Percentiles rank a stretch among this genome's conserved stretches.
Conservation (phyloP, 1,140 invertebrate genomes). For the Diplogasteroides magnus region DNA sequence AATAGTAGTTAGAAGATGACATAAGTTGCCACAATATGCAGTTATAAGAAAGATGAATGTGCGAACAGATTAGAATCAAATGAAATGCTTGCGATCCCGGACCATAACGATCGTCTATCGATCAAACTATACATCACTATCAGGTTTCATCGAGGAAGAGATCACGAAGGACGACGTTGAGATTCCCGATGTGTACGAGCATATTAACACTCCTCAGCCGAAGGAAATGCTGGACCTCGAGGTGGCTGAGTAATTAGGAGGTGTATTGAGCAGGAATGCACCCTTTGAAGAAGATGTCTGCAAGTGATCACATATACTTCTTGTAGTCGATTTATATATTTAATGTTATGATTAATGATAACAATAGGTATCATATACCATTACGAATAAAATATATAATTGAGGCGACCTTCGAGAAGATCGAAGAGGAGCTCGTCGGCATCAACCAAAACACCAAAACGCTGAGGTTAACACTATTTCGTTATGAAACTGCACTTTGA, state of each 20-base stretch:
- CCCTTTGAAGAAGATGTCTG: too few relatives aligned
- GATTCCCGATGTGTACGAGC: conserved; percentile 26
- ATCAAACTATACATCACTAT: not conserved
- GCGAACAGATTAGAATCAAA: too few relatives aligned
- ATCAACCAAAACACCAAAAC: conserved; percentile 85
- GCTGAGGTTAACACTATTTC: conserved; percentile 60
- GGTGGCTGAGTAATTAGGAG: conserved; percentile 19
- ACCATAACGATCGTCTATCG: not conserved
- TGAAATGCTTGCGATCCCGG: too few relatives aligned
- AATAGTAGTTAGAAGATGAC: too few relatives aligned
- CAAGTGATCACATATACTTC: too few relatives aligned
- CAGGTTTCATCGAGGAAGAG: conserved; percentile 39
- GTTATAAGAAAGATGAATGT: too few relatives aligned
- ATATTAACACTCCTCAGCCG: conserved; percentile 40
- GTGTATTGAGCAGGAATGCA: too few relatives aligned
- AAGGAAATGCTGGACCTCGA: conserved; percentile 51
- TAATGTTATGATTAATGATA: too few relatives aligned
- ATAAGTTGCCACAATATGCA: too few relatives aligned
- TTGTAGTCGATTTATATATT: too few relatives aligned
- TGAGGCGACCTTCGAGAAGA: conserved; percentile 82
- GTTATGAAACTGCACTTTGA: too few relatives aligned
- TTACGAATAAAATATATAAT: conserved; percentile 28
- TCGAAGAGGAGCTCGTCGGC: conserved; percentile 83
- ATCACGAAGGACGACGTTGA: conserved; percentile 35
- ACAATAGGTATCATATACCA: too few relatives aligned